Conservation (phyloP, 2,113 vertebrate species). For the Panurus biarmicus region DNA sequence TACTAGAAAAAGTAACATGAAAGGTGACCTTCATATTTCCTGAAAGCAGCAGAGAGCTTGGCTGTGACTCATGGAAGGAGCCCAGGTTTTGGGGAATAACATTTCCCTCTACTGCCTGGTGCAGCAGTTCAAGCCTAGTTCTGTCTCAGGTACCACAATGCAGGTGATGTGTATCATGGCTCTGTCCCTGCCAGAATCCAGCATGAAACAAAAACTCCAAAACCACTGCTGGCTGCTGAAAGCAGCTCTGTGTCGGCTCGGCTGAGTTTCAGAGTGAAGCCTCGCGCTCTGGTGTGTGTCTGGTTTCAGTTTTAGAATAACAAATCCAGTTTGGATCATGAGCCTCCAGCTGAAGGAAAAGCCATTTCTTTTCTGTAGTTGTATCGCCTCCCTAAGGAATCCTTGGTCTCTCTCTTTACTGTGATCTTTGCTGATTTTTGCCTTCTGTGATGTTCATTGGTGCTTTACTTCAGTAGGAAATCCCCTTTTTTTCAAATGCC, state of each 20-base stretch:
- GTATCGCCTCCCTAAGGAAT: background rate
- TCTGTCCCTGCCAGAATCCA: background rate
- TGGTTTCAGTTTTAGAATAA: background rate
- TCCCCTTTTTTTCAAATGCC: background rate
- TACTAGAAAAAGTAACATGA: conserved; percentile 43
- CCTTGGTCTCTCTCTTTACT: background rate
- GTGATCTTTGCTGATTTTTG: background rate
- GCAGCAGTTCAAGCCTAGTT: background rate
- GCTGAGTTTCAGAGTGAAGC: background rate
- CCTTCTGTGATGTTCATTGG: background rate
- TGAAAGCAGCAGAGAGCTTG: conserved; percentile 12
- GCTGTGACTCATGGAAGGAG: conserved; percentile 26
- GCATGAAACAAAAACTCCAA: background rate
- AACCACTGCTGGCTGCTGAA: background rate
- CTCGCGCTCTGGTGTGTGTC: background rate
- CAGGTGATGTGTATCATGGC: accelerated
- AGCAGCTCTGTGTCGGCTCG: background rate
- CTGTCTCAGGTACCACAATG: background rate
- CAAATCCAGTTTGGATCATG: background rate
- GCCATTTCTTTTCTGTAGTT: background rate
- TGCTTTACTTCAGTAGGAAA: conserved; percentile 36
- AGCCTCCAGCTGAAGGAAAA: background rate
- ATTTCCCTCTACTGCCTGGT: background rate
- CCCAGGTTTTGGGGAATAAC: background rate
- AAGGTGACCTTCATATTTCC: conserved; percentile 22